These are phyloP conservation scores for Drosophila santomea DNA, from an alignment of 1,140 invertebrate genomes.

Conservation along the genomic window DNA sequence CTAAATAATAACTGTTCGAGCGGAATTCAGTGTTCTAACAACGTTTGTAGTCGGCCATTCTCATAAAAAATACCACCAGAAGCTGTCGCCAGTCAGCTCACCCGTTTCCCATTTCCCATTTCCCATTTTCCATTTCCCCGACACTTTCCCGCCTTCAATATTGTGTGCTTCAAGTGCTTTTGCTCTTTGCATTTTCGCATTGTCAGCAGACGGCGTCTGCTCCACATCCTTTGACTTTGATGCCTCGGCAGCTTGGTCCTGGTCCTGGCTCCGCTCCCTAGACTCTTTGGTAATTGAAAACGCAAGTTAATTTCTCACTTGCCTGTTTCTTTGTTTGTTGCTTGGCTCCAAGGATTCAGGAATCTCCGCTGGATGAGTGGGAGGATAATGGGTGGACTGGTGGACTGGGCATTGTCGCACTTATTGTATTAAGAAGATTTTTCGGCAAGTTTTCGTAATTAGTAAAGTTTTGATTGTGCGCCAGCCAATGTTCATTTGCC, in stretches of 20 bases:
- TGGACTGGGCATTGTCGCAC: slow-evolving; percentile 50
- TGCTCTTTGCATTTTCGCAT: slow-evolving; percentile 80
- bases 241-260: slow-evolving; percentile 42
- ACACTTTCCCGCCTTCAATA: slow-evolving; percentile 45
- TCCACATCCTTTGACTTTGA: slow-evolving; percentile 73
- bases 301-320: slow-evolving; percentile 82
- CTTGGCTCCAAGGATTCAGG: slow-evolving; percentile 4
- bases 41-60: slow-evolving; percentile 34
- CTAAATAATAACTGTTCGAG: slow-evolving; percentile 31
- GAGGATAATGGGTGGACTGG: too few species aligned
- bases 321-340: slow-evolving; percentile 43
- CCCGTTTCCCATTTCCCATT: slow-evolving; percentile 14
- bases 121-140: not conserved
- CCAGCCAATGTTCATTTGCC: slow-evolving; percentile 57
- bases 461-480: slow-evolving; percentile 80
- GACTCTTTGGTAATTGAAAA: slow-evolving; percentile 77
- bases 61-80: slow-evolving; percentile 26
- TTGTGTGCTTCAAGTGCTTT: slow-evolving; percentile 68
- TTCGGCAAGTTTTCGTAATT: slow-evolving; percentile 81
- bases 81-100: slow-evolving; percentile 21
- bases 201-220: slow-evolving; percentile 73
- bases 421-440: slow-evolving; percentile 81
- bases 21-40: slow-evolving; percentile 21
- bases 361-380: not conserved
- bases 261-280: slow-evolving; percentile 13